Evolutionary conservation across 2,113 vertebrate species (phyloP).

Genomic region (Columbina picui): DNA sequence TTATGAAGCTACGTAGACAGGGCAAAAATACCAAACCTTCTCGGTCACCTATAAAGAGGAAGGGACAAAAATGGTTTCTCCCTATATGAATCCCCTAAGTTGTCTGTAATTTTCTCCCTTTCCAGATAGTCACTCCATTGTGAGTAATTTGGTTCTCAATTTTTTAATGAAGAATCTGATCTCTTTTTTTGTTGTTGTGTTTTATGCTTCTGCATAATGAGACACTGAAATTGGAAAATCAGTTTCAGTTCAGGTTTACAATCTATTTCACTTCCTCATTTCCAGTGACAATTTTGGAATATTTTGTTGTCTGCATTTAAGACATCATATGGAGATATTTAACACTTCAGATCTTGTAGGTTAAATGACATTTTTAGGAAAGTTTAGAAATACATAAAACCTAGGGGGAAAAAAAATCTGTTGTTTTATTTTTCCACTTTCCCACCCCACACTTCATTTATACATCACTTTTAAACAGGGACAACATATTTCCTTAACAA

Average conservation of each 20-base stretch:
- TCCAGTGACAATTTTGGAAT: slow-evolving; percentile 25
- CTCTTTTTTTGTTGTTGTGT: neutral
- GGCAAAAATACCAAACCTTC: neutral
- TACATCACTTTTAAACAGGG: neutral
- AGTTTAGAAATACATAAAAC: neutral
- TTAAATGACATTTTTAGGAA: neutral
- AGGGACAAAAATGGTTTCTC: neutral
- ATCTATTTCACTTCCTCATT: slow-evolving; percentile 43
- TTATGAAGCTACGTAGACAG: neutral
- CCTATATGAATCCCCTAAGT: neutral
- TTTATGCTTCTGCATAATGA: slow-evolving; percentile 31
- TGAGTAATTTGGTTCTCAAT: neutral
- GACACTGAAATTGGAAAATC: slow-evolving; percentile 31
- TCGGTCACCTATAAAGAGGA: neutral
- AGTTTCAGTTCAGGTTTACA: slow-evolving; percentile 38
- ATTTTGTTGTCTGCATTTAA: slow-evolving; percentile 32
- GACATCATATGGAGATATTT: slow-evolving; percentile 6
- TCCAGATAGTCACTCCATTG: neutral
- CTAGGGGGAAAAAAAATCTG: fast-evolving
- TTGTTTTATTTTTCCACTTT: neutral
- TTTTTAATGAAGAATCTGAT: slow-evolving; percentile 46
- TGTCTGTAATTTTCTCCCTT: neutral
- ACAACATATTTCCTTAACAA: neutral
- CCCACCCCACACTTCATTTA: neutral
- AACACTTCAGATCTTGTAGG: neutral